Percentiles rank a stretch among this genome's conserved stretches.
Conservation (phyloP, 2,888 invertebrate genomes). For the Azorinus chamasolen region DNA sequence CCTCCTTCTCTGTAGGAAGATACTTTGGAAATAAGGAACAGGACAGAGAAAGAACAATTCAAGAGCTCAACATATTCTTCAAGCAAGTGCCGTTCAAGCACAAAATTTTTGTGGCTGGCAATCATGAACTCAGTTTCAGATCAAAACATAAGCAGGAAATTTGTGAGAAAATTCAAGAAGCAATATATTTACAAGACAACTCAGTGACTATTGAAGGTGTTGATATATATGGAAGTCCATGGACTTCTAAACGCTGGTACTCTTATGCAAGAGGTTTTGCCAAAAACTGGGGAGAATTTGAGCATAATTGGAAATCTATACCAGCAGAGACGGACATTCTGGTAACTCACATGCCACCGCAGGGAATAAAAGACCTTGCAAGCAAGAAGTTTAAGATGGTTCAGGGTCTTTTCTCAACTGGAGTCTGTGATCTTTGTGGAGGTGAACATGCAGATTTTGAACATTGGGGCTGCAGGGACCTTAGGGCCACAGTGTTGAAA, state of each 20-base stretch:
- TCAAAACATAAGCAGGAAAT: slow-evolving; percentile 61
- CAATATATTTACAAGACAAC: slow-evolving; percentile 80
- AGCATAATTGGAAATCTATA: slow-evolving; percentile 74
- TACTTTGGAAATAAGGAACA: slow-evolving; percentile 42
- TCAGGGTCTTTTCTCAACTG: slow-evolving; percentile 39
- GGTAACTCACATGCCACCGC: slow-evolving; percentile 82
- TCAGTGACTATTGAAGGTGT: slow-evolving; percentile 73
- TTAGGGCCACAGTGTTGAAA: slow-evolving; percentile 66
- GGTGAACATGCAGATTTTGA: slow-evolving; percentile 54
- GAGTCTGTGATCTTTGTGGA: slow-evolving; percentile 58
- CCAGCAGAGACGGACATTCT: slow-evolving; percentile 80
- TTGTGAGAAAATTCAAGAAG: slow-evolving; percentile 69
- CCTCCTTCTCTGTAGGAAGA: slow-evolving; percentile 51
- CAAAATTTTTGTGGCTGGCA: slow-evolving; percentile 83
- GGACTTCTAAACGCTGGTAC: slow-evolving; percentile 73
- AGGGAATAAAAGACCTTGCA: slow-evolving; percentile 75
- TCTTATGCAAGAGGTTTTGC: slow-evolving; percentile 78
- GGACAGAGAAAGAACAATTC: slow-evolving; percentile 40
- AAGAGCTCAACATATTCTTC: slow-evolving; percentile 75
- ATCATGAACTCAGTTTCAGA: slow-evolving; percentile 79
- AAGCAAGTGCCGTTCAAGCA: slow-evolving; percentile 76
- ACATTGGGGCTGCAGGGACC: slow-evolving; percentile 73
- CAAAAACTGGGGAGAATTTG: slow-evolving; percentile 59
- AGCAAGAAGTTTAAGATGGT: slow-evolving; percentile 38
- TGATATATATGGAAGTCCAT: slow-evolving; percentile 82